Percentiles rank a stretch among this genome's conserved stretches.
Conservation (phyloP, 2,797 vertebrate genomes). For the Acomys russatus region DNA sequence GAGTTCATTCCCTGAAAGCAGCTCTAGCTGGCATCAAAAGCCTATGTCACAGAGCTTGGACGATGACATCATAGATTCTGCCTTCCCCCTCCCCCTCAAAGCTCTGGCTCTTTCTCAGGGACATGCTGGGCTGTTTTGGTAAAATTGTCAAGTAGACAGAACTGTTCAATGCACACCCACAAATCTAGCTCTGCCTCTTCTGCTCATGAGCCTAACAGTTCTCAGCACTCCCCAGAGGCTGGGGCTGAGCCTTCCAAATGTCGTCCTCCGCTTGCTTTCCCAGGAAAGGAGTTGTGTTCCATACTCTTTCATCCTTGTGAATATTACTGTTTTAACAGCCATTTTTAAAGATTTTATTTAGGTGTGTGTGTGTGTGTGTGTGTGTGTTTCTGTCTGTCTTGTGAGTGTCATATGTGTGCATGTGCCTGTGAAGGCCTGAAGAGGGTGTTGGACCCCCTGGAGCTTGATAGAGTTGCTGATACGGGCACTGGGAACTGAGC, state of each 20-base stretch:
- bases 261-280: background rate
- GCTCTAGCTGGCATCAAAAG: conserved; percentile 21
- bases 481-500: background rate
- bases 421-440: background rate
- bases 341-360: background rate
- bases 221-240: background rate
- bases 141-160: background rate
- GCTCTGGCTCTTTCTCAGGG: background rate
- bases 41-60: conserved; percentile 72
- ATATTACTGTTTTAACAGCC: conserved; percentile 51
- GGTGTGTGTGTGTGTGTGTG: background rate
- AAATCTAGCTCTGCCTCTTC: background rate
- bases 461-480: background rate
- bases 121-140: background rate
- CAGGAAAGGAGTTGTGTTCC: background rate
- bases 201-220: background rate
- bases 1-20: background rate
- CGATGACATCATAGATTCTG: conserved; percentile 68
- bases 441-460: background rate
- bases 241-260: background rate
- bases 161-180: background rate
- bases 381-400: background rate
- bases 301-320: background rate
- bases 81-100: background rate
- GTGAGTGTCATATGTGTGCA: background rate